Evolutionary conservation across 2,113 vertebrate species (phyloP), one percentile per base, ranked within the genome.

Genomic region (human): DNA sequence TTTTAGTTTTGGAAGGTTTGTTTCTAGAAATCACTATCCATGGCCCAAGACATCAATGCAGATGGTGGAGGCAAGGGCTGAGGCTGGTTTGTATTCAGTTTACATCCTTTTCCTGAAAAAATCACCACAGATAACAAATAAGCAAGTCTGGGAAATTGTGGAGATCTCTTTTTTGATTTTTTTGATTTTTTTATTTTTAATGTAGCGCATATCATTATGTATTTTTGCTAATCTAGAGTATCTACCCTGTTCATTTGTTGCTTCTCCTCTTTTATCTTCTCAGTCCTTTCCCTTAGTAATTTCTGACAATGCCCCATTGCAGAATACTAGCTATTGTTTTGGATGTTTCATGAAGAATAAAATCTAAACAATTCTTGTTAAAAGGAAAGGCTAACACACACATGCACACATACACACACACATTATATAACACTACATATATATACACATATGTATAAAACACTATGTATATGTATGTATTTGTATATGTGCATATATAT

Each of bases 121-220:
- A 82, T 79, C 81, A 89, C 18, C 14, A 9, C 66, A 8, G 23
- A 11, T 11, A 95, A 64, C 64, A 91, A 93, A 79, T 38, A 89
- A 82, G 61, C 48, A 90, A 91, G 59, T 85, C 25, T 68, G 66
- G 30, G 78, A 89, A 85, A 59, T 9, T 0, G 14, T 87, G 32
- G 59, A 57, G n/a, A 25, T 80, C 78, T 90, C 23, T 61, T 73
- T 76, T 83, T 38, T 23, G 80, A 61, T 84, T 57, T 90, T 91
- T 89, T 75, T 38, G 80, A 61, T 80, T 57, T 90, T 91, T 89
- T 75, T 35, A 57, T 92, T 95, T 88, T 81, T 80, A 90, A 68
- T 16, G n/a, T 88, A 48, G 68, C 38, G 48, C 13, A 93, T 78
- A 57, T 45, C 32, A 78, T n/a, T 30, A n/a, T 22, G 14, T 30